Base-by-base conservation (phyloP, 2,113 vertebrate genomes). In the Corydoras maculifer region DNA sequence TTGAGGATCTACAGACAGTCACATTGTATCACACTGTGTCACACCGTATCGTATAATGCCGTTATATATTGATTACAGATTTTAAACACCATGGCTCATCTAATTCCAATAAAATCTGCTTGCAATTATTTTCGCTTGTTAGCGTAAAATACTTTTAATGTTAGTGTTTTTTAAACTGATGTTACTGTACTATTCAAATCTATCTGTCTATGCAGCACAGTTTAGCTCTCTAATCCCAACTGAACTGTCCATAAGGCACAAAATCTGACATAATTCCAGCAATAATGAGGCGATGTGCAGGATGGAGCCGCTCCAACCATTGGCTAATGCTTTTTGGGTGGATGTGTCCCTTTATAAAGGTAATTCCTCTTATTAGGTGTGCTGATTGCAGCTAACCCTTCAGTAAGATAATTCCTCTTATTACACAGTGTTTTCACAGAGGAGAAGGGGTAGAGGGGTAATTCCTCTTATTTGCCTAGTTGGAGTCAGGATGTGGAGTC, bases 241-340 rank as follows among this genome's bases (percentile, higher is more conserved):
- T 72, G 79, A 76, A 68, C 75, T 74, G 69, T 76, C 74, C 78
- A 77, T 77, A 75, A 68, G 77, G 80, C 80, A 81, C 82, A 85
- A 81, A 76, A 86, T 88, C 84, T 81, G 84, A 84, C 81, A 88
- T 88, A 87, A 89, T 85, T 88, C 84, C 80, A 81, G 65, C 68
- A 84, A 83, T 88, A 87, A 88, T 88, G 87, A 89, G 81, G 82
- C 60, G 69, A 78, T 78, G 82, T 83, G 66, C 76, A 79, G 65
- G 54, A 75, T 67, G 80, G 85, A 87, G 81, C 80, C 83, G 78
- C 77, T 69, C 70, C 75, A 74, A 69, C 62, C 10, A 53, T 59
- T 61, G 62, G 77, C 79, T 87, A 84, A 87, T 83, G 84, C 80
- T 79, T 86, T 83, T 85, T 84, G 86, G 86, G 78, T 11, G 29